Percentiles rank a stretch among this genome's conserved stretches.
Evolutionary conservation across 2,113 vertebrate genomes (phyloP).

Genomic region (Eulacestoma nigropectus): DNA sequence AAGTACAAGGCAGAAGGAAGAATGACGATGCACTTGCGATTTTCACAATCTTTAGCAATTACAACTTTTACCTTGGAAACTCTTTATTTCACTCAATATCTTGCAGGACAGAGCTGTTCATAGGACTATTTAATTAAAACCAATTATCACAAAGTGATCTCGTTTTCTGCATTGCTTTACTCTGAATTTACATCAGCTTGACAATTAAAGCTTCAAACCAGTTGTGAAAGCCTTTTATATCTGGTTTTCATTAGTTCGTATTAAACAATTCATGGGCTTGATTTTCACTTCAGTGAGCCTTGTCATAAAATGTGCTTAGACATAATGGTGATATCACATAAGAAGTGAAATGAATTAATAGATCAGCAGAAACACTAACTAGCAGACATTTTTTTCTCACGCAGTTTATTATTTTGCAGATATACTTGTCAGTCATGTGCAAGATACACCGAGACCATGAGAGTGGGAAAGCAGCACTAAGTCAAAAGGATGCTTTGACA

Average conservation of each 20-base stretch:
- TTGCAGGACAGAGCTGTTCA: slow-evolving; percentile 17
- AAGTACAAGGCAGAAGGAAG: background rate
- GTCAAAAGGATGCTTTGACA: slow-evolving; percentile 19
- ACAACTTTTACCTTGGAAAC: background rate
- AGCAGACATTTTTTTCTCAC: slow-evolving; percentile 7
- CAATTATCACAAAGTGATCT: slow-evolving; percentile 54
- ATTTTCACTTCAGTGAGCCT: slow-evolving; percentile 72
- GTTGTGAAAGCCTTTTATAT: slow-evolving; percentile 73
- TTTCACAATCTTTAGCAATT: background rate
- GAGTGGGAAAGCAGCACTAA: slow-evolving; percentile 14
- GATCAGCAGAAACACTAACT: slow-evolving; percentile 69
- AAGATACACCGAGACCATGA: slow-evolving; percentile 1
- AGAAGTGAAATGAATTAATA: slow-evolving; percentile 70
- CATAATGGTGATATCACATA: slow-evolving; percentile 60
- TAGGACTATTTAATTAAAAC: slow-evolving; percentile 62
- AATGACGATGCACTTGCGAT: background rate
- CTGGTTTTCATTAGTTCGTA: slow-evolving; percentile 78
- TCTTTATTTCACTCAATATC: background rate
- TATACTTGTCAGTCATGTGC: slow-evolving; percentile 51
- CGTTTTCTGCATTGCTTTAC: slow-evolving; percentile 60
- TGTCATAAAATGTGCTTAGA: slow-evolving; percentile 71
- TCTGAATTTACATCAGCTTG: slow-evolving; percentile 67
- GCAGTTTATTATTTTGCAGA: slow-evolving; percentile 60
- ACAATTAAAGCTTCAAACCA: slow-evolving; percentile 72
- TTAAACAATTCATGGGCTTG: slow-evolving; percentile 74